These are phyloP conservation scores for Venusia cambrica DNA, from an alignment of 2,888 invertebrate genomes.

Conservation along the genomic window DNA sequence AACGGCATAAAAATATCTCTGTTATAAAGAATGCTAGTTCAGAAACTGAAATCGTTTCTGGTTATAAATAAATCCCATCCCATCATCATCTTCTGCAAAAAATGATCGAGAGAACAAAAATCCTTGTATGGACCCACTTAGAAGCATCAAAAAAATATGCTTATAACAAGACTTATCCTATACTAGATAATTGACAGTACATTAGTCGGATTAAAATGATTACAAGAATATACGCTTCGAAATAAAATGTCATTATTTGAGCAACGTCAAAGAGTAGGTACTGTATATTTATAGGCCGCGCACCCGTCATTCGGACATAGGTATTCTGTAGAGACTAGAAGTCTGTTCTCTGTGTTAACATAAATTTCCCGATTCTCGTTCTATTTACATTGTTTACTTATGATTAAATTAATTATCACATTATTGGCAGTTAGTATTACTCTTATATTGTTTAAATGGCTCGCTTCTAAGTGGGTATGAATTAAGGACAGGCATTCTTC, in stretches of 20 bases:
- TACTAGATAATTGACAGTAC: constrained; percentile 55
- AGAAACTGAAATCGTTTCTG: constrained; percentile 23
- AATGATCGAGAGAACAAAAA: constrained; percentile 14
- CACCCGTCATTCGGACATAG: no score
- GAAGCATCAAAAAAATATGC: constrained; percentile 25
- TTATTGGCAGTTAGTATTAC: constrained; percentile 43
- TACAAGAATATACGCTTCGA: constrained; percentile 14
- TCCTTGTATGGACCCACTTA: constrained; percentile 19
- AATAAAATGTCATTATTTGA: constrained; percentile 17
- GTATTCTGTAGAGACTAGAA: no score
- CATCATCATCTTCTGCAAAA: neutral
- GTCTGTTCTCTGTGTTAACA: constrained; percentile 1
- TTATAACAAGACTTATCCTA: constrained; percentile 44
- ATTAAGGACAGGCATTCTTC: constrained; percentile 19
- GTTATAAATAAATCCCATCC: constrained; percentile 9
- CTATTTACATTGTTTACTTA: constrained; percentile 17
- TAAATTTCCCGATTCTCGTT: constrained; percentile 13
- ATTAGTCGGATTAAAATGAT: constrained; percentile 27
- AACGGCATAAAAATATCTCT: constrained; percentile 37
- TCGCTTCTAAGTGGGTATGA: constrained; percentile 21
- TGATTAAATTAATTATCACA: constrained; percentile 37
- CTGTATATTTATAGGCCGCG: constrained; percentile 9
- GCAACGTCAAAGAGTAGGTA: constrained; percentile 18
- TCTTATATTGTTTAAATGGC: constrained; percentile 30
- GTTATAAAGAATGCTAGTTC: constrained; percentile 45